Evolutionary conservation across 2,888 invertebrate species (phyloP), one percentile per base, ranked within the genome.

Genomic region (Antitype chi): DNA sequence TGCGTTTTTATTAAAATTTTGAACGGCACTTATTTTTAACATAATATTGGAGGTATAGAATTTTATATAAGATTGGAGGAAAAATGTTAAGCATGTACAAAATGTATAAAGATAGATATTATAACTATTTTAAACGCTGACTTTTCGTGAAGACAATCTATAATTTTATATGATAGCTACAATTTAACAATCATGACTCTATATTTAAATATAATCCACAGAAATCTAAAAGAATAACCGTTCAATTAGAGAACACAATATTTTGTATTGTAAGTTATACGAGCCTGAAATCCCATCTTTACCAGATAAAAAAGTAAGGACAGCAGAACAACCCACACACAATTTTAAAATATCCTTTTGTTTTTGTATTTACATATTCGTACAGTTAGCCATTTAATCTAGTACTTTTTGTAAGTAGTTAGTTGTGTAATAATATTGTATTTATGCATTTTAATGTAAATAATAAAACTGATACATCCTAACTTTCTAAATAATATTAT

Each of bases 1-100:
- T 70, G 55, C 8, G 79, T 70, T 82, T 85, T 82, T 85, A 82
- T 85, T 75, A 75, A 73, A 85, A 75, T 67, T 72, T 67, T 20
- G 2, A 60, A 59, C 28, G 32, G 4, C 20, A n/a, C 11, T 78
- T 57, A 49, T 49, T 70, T 49, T 69, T 59, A 13, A 23, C 64
- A 66, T 53, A 28, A 66, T 47, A 73, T 80, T 63, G 13, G 8
- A 43, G 38, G n/a, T 49, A 32, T 49, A 67, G 28, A 9, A 52
- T 52, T 28, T 67, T 2, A 23, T 32, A 32, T 20, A 38, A 73
- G 11, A 49, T 59, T 59, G 1, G 8, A 59, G 20, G 32, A 32
- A 32, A 0, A 32, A 59, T 47, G 15, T 68, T 68, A 20, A 32
- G 47, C 32, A 17, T 5, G 32, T 25, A 15, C 3, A 1, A 32